Conservation (phyloP, 2,113 vertebrate genomes). For the Hylia prasina region DNA sequence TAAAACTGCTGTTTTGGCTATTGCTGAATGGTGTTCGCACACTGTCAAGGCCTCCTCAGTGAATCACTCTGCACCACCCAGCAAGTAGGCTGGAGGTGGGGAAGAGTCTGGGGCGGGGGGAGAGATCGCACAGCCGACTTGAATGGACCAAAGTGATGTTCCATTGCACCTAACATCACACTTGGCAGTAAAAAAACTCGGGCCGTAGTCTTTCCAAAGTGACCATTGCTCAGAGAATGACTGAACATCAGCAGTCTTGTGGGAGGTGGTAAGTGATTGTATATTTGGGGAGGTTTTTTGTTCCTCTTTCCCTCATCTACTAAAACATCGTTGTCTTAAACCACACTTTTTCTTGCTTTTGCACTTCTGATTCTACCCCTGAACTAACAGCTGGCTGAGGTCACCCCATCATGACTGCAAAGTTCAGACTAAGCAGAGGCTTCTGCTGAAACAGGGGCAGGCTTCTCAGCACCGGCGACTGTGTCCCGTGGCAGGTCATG, state of each 20-base stretch:
- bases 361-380: accelerated
- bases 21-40: background rate
- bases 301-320: background rate
- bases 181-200: background rate
- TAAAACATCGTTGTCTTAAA: background rate
- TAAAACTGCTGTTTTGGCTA: background rate
- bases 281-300: accelerated
- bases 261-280: background rate
- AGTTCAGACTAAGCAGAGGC: background rate
- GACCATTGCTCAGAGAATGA: background rate
- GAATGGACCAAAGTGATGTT: background rate
- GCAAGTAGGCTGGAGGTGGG: background rate
- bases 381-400: background rate
- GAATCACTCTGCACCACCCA: background rate
- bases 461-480: background rate
- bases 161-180: accelerated
- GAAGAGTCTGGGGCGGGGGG: background rate
- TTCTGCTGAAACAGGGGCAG: background rate
- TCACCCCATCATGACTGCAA: accelerated
- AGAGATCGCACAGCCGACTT: background rate
- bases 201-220: background rate
- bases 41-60: background rate
- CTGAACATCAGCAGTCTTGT: background rate
- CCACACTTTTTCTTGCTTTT: background rate
- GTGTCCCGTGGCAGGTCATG: no score